Evolutionary conservation across 2,888 invertebrate species (phyloP).

Genomic region (Linnaemya vulpina): DNA sequence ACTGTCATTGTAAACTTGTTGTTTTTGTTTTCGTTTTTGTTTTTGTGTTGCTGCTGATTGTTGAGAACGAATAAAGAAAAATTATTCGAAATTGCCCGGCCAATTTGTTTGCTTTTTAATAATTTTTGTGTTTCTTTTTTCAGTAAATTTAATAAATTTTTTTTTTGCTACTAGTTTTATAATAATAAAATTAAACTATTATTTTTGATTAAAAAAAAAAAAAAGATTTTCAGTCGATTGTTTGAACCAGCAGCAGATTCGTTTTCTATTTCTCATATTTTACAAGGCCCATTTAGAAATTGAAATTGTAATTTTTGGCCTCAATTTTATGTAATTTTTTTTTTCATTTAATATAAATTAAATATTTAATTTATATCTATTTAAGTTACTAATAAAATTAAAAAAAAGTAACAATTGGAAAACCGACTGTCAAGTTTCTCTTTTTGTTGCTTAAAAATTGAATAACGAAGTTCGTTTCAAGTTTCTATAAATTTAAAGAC

Average conservation of each 20-base stretch:
- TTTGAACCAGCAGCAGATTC: constrained; percentile 1
- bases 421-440: constrained; percentile 18
- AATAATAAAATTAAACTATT: constrained; percentile 43
- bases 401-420: background rate
- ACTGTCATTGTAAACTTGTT: constrained; percentile 62
- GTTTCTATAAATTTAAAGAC: too few species aligned
- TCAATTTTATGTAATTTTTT: constrained; percentile 15
- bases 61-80: constrained; percentile 28
- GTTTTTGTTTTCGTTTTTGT: background rate
- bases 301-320: constrained; percentile 35
- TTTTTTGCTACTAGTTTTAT: background rate
- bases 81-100: constrained; percentile 50
- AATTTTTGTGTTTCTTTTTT: background rate
- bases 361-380: constrained; percentile 8
- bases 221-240: constrained; percentile 2
- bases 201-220: constrained; percentile 46
- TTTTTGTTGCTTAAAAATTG: too few species aligned
- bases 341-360: constrained; percentile 9
- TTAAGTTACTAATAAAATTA: constrained; percentile 2
- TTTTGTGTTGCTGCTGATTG: constrained; percentile 17
- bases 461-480: too few species aligned
- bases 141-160: background rate
- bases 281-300: constrained; percentile 51
- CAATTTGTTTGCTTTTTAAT: constrained; percentile 9
- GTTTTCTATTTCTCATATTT: constrained; percentile 1